Conservation (phyloP, 2,888 invertebrate species). For the Himalopsyche japonica region DNA sequence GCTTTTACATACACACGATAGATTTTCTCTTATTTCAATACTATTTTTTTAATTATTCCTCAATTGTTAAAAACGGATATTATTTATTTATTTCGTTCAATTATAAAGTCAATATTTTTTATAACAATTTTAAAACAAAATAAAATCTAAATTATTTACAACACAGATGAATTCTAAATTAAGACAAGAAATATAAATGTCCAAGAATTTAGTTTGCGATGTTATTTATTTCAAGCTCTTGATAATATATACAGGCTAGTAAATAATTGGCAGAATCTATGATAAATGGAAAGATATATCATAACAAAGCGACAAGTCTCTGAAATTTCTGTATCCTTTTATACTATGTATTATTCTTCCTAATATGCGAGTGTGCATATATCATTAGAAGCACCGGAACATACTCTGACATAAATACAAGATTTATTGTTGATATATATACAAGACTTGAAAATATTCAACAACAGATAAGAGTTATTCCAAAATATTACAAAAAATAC, state of each 20-base stretch:
- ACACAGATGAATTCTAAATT: no score
- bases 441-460: not conserved
- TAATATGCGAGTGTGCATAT: conserved; percentile 12
- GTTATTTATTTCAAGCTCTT: not conserved
- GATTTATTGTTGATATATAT: conserved; percentile 22
- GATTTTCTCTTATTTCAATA: not conserved
- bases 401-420: conserved; percentile 24
- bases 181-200: not conserved
- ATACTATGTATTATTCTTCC: not conserved
- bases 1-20: not conserved
- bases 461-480: not conserved
- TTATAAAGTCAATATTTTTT: no score
- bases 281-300: conserved; percentile 11
- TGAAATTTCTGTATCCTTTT: conserved; percentile 25
- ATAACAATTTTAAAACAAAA: no score
- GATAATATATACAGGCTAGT: not conserved
- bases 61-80: no score
- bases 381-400: conserved; percentile 31
- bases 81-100: no score
- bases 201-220: not conserved
- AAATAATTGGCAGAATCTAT: conserved; percentile 9
- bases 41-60: no score
- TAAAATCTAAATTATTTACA: no score
- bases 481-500: no score
- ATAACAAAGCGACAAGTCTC: conserved; percentile 18